Base-by-base conservation (phyloP, 2,797 vertebrate genomes). In the Ctenopoma kingsleyae region DNA sequence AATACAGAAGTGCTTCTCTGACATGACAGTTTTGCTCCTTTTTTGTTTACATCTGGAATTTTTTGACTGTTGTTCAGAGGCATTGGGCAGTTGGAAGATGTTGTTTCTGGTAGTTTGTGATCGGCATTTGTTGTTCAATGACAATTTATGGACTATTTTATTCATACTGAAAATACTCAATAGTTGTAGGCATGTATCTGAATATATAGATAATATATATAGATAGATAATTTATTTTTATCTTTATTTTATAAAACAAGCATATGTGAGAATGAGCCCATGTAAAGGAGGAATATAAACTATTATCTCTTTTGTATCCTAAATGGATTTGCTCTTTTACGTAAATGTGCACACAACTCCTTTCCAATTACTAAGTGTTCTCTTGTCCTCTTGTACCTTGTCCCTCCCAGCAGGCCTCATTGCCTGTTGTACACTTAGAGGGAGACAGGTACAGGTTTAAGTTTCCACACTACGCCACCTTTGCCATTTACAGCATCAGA, bases 401-500 rank as follows among this genome's bases (percentile, higher is more conserved):
- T 41, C 40, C 17, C 25, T 54, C 32, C 32, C 64, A 54, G 60
- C 19, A 30, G 67, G 36, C 43, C 56, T 52, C 61, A 60, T 68
- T 75, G 59, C 20, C 25, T 48, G 62, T 52, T 27, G 0, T 59
- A 50, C 44, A 43, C 58, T 74, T 67, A 40, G 56, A 82, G 44
- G 61, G 76, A 78, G 55, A 67, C 57, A 51, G 83, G 71, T 74
- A 83, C 73, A 55, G 76, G 65, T 65, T 88, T 59, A 72, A 72
- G 88, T 91, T 89, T 89, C 91, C 61, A 71, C 44, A 52, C 71
- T 73, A 61, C 67, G 51, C 77, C 81, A 83, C 66, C 67, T 76
- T 72, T 81, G 72, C 84, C 82, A 87, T 90, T 88, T 87, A 65
- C 76, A 80, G 74, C 70, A 70, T 60, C 58, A 67, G 81, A 87